Evolutionary conservation across 2,113 vertebrate genomes (phyloP).

Genomic region (Sardina pilchardus): DNA sequence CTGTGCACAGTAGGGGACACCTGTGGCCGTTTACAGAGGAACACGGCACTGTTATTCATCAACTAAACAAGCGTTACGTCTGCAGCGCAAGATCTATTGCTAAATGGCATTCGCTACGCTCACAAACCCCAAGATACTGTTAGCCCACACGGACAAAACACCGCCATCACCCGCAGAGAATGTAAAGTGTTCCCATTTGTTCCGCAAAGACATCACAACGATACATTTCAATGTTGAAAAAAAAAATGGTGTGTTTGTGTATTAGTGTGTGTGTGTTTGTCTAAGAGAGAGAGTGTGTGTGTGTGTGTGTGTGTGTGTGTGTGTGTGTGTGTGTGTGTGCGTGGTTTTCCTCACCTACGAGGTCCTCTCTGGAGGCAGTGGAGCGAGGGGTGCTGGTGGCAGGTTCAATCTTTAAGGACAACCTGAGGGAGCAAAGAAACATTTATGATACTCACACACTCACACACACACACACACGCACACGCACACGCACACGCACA

Average conservation of each 20-base stretch:
- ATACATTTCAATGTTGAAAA: no score
- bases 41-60: not conserved
- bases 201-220: no score
- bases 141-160: no score
- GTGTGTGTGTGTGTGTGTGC: not conserved
- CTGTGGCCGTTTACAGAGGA: not conserved
- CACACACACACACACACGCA: not conserved
- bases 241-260: not conserved
- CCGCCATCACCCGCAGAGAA: no score
- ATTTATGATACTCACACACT: not conserved
- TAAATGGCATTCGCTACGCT: no score
- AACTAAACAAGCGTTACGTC: not conserved
- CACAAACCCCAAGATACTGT: no score
- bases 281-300: no score
- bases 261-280: not conserved
- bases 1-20: constrained; percentile 3
- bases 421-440: constrained; percentile 66
- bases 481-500: not conserved
- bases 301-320: not conserved
- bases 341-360: constrained; percentile 74
- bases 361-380: constrained; percentile 90
- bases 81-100: no score
- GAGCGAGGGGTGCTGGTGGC: constrained; percentile 91
- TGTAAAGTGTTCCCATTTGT: no score
- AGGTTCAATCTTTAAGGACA: constrained; percentile 97